Evolutionary conservation across 2,113 vertebrate genomes (phyloP), one percentile per base, ranked within the genome.

Genomic region (Cacatua alba): DNA sequence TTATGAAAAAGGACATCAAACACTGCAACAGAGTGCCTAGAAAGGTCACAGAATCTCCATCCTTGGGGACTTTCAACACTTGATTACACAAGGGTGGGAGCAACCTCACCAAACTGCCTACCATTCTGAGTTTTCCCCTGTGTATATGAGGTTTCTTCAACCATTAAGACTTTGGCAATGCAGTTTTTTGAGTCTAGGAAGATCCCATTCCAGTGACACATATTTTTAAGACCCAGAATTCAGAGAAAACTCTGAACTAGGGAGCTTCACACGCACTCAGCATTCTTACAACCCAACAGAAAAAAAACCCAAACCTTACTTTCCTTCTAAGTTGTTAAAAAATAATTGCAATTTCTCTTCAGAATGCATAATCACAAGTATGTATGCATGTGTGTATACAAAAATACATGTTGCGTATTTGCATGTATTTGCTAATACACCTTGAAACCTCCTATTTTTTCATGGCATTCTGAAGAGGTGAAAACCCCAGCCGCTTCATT

Each of bases 321-420:
- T 76, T 53, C 25, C 33, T 72, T 51, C 23, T 65, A 69, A 77
- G 41, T 13, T n/a, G 10, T 25, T 74, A 2, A 91, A 89, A 80
- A 86, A 48, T 7, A 63, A 74, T 65, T 5, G 10, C 12, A 6
- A 2, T 12, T 85, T 71, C 62, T 74, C 24, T 77, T 81, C 55
- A 67, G 33, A 60, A 76, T 8, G 46, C 16, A 29, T 78, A 39
- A 82, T 20, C 9, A 49, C 19, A 10, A 82, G 75, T 19, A 74
- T 4, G 4, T 12, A 43, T 9, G 0, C 6, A 51, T 33, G 15
- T 29, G 12, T 9, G 7, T 11, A 35, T 10, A 7, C 8, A 52
- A 67, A 93, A 78, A 70, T 5, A 41, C 4, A 12, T 26, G 31
- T 8, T 28, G 5, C 52, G 6, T 31, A 29, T 46, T 44, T 65